phyloP scores from a whole-genome alignment of 2,797 vertebrate species.

The Sorex maritimensis region DNA sequence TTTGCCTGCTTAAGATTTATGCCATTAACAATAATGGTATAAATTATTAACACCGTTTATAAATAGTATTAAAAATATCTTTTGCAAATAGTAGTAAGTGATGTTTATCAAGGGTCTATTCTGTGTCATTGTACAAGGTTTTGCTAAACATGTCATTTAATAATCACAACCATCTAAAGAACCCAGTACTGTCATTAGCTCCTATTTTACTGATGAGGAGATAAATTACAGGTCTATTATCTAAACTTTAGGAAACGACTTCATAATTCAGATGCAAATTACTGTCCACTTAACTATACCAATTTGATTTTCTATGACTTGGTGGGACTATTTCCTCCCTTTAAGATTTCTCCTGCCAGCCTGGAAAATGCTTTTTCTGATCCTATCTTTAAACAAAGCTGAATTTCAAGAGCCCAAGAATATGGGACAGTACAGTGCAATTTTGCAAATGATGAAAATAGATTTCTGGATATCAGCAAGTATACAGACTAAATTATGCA shows the following conservation, averaged over 20 bases:
- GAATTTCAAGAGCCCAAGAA: constrained; percentile 38
- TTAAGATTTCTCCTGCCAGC: constrained; percentile 50
- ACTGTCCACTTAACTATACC: constrained; percentile 18
- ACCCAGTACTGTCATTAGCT: constrained; percentile 3
- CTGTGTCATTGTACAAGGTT: neutral
- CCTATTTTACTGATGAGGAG: constrained; percentile 44
- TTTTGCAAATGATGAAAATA: constrained; percentile 68
- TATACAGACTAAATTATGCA: constrained; percentile 73
- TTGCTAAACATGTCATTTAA: constrained; percentile 37
- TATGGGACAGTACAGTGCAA: constrained; percentile 13
- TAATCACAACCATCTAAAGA: constrained; percentile 36
- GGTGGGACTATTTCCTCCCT: neutral
- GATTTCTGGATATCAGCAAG: constrained; percentile 68
- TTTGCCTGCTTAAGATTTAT: constrained; percentile 1
- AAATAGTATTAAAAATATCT: neutral
- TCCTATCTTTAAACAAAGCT: constrained; percentile 46
- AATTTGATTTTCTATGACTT: constrained; percentile 47
- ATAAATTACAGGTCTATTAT: neutral
- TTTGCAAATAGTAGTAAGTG: constrained; percentile 43
- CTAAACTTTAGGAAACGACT: constrained; percentile 51
- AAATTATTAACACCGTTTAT: too few relatives aligned
- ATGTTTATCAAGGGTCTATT: constrained; percentile 8
- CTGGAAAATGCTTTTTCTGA: neutral
- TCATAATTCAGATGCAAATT: neutral
- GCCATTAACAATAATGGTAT: too few relatives aligned